Evolutionary conservation across 2,888 invertebrate genomes (phyloP), one percentile per base, ranked within the genome.

Genomic region (Agonopterix subpropinquella): DNA sequence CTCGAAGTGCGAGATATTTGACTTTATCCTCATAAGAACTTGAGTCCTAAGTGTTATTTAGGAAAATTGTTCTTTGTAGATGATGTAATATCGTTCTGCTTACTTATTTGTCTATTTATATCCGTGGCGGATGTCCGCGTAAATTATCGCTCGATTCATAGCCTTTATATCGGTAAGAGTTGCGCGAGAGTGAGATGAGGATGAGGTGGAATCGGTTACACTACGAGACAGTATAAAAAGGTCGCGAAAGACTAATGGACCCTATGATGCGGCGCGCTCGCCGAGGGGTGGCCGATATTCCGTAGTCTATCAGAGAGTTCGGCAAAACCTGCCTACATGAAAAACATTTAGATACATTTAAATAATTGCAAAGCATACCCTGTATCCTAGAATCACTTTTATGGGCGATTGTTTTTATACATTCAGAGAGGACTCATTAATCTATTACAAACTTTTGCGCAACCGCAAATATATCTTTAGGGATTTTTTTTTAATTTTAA

Each of bases 331-430:
- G 87, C 82, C 85, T 77, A 81, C 77, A 75, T 80, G 82, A 83
- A 80, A 81, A 88, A 89, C 81, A 82, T 89, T 90, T 91, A 85
- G 86, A 87, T 79, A 92, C 90, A 91, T 91, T 90, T 91, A 93
- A 93, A 93, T 93, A 94, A 94, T 94, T 94, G 94, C 94, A 94
- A 95, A 94, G 94, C 94, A 93, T 95, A 95, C 95, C 95, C 95
- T 95, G 95, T 95, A 94, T 94, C 95, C 95, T 94, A 94, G 91
- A 92, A 92, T 93, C 92, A 92, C 92, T 91, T 89, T 91, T 89
- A 90, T 89, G 90, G 90, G 90, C 90, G 84, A 87, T 89, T 77
- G 80, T 81, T 79, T 79, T 83, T 81, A 74, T 80, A 80, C 77
- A 84, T 83, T 85, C 83, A 79, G 86, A 84, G 77, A 82, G 84